Percentiles rank a stretch among this genome's conserved stretches.
Evolutionary conservation across 2,113 vertebrate genomes (phyloP).

Genomic region (Mesitornis unicolor): DNA sequence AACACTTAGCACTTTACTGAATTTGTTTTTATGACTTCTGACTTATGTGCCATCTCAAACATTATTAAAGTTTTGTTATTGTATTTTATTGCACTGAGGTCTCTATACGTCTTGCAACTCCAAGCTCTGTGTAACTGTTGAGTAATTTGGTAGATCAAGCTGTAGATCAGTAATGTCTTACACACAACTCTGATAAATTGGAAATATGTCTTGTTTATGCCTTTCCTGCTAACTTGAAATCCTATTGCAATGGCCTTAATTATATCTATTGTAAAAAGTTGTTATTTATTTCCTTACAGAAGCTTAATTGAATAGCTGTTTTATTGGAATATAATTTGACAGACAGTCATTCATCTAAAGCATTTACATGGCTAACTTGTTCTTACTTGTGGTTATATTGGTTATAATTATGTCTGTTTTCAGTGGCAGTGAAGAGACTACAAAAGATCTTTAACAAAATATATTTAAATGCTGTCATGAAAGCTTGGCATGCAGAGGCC

Average conservation of each 20-base stretch:
- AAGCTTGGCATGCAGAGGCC: slow-evolving; percentile 13
- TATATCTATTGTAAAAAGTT: neutral
- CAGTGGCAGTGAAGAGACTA: slow-evolving; percentile 22
- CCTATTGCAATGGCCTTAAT: neutral
- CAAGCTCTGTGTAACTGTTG: neutral
- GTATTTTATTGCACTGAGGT: neutral
- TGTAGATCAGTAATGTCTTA: neutral
- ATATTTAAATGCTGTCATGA: slow-evolving; percentile 2
- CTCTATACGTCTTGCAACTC: neutral
- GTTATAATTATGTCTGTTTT: neutral
- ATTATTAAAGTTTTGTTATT: neutral
- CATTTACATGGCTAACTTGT: neutral
- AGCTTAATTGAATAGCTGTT: neutral
- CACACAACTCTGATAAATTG: neutral
- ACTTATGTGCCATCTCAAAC: neutral
- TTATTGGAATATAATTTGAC: neutral
- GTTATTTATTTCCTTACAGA: neutral
- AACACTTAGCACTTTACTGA: neutral
- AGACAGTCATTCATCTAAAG: neutral
- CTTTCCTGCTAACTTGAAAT: neutral
- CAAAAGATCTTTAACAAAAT: neutral
- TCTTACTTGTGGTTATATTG: neutral
- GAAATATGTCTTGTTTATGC: neutral
- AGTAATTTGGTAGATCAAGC: neutral
- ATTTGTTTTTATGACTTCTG: neutral